Conservation (phyloP, 1,140 invertebrate species). For the Vanessa tameamea region DNA sequence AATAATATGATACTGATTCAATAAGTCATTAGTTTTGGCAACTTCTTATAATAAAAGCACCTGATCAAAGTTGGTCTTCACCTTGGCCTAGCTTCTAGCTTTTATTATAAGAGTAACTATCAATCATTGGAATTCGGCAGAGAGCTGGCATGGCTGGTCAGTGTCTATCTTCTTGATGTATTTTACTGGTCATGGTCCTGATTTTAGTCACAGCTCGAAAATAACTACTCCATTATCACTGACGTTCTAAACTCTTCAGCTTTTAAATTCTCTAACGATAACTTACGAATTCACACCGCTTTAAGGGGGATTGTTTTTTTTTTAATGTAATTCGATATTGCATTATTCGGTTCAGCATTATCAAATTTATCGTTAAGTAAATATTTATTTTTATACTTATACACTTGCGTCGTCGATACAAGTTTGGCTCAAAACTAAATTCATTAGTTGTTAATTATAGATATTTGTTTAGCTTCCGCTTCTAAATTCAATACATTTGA, state of each 20-base stretch:
- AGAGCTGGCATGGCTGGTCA: conserved; percentile 28
- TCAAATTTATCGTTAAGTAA: conserved; percentile 18
- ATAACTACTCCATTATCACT: background rate
- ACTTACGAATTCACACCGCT: too few relatives aligned
- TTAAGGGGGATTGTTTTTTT: too few relatives aligned
- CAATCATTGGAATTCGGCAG: conserved; percentile 60
- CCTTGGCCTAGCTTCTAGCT: conserved; percentile 63
- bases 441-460: conserved; percentile 58
- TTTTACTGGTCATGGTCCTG: conserved; percentile 25
- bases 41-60: conserved; percentile 50
- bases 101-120: conserved; percentile 68
- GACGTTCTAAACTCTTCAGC: background rate
- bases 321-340: background rate
- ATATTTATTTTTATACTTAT: conserved; percentile 23
- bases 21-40: conserved; percentile 62
- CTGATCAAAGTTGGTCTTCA: conserved; percentile 59
- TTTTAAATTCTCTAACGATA: too few relatives aligned
- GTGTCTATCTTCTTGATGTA: conserved; percentile 27
- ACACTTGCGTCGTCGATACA: conserved; percentile 49
- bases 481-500: conserved; percentile 55
- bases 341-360: background rate
- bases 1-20: conserved; percentile 21
- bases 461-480: conserved; percentile 65
- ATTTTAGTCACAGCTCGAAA: conserved; percentile 20
- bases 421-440: conserved; percentile 57